These are phyloP conservation scores for Chelonus formosanus DNA, from an alignment of 2,888 invertebrate genomes.

Conservation along the genomic window DNA sequence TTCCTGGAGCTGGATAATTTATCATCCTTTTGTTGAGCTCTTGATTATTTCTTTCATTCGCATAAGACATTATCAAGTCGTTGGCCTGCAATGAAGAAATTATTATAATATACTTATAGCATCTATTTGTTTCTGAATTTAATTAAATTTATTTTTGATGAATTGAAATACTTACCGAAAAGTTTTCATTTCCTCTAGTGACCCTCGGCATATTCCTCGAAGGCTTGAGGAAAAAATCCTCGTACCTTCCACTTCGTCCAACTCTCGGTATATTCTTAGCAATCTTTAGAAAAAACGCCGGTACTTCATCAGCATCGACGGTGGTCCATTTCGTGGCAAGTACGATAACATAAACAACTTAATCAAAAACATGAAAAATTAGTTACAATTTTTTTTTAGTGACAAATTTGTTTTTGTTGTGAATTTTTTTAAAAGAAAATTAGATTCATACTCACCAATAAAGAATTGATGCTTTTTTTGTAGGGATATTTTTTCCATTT, in stretches of 20 bases:
- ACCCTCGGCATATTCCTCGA: constrained; percentile 51
- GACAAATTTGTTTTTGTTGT: constrained; percentile 17
- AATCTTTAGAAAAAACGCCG: constrained; percentile 59
- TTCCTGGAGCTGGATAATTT: constrained; percentile 31
- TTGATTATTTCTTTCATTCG: constrained; percentile 1
- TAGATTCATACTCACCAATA: too few relatives aligned
- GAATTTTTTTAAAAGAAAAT: too few relatives aligned
- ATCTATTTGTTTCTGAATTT: not conserved
- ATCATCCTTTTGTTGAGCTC: constrained; percentile 39
- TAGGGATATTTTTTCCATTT: too few relatives aligned
- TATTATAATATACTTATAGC: not conserved
- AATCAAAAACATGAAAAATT: constrained; percentile 35
- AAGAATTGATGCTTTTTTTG: too few relatives aligned
- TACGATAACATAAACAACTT: constrained; percentile 38
- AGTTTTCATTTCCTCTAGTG: constrained; percentile 42
- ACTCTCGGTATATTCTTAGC: constrained; percentile 57
- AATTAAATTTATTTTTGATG: not conserved
- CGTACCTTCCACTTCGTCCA: constrained; percentile 52
- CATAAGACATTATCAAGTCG: constrained; percentile 17
- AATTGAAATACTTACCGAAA: constrained; percentile 39
- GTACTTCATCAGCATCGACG: constrained; percentile 52
- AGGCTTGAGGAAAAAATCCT: constrained; percentile 51
- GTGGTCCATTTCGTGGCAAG: constrained; percentile 30
- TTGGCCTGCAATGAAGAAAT: constrained; percentile 23
- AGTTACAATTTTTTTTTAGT: not conserved